Base-by-base conservation (phyloP, 2,888 invertebrate genomes). In the Pterostichus niger region DNA sequence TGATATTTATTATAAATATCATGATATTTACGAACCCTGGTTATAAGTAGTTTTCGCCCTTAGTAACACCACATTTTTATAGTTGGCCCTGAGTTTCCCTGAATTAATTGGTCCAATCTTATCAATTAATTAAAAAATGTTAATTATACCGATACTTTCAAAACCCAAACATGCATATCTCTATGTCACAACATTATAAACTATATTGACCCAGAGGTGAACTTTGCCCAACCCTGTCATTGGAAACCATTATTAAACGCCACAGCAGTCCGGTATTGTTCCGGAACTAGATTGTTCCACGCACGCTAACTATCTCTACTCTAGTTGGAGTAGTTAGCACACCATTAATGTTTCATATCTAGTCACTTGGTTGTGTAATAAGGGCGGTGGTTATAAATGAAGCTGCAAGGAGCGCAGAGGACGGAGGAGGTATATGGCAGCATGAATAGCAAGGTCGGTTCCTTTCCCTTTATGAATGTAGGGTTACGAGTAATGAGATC, bases 201-300 rank as follows among this genome's bases (percentile, higher is more conserved):
- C 59, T 17, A 6, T 15, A 31, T 59, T 59, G 59, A 59, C 59
- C 59, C 59, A 7, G 59, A 31, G 59, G 59, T 59, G 24, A 59
- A 59, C 59, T 59, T 59, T 59, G 59, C 59, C 59, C 59, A 59
- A 59, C 59, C 59, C 59, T 11, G 31, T 5, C 59, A 6, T 49
- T 4, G 2, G 11, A 44, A 5, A 5, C n/a, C 49, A 49, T 49
- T 49, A 49, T 49, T 49, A 49, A 49, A 2, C 49, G 49, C 13
- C 49, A 49, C 49, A 49, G 10, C n/a, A 13, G 49, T 49, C 5
- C 49, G 10, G n/a, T 13, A 49, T 10, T 49, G 49, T 10, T n/a
- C 49, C 49, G 49, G 49, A 49, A 49, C 49, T 49, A 49, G 13
- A 49, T 5, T 7, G 40, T 40, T 40, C 2, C 33, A 35, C n/a